A percentile compares a stretch with the other conserved stretches of the same genome.
phyloP scores from a whole-genome alignment of 2,113 vertebrate species.

The Montifringilla adamsi region DNA sequence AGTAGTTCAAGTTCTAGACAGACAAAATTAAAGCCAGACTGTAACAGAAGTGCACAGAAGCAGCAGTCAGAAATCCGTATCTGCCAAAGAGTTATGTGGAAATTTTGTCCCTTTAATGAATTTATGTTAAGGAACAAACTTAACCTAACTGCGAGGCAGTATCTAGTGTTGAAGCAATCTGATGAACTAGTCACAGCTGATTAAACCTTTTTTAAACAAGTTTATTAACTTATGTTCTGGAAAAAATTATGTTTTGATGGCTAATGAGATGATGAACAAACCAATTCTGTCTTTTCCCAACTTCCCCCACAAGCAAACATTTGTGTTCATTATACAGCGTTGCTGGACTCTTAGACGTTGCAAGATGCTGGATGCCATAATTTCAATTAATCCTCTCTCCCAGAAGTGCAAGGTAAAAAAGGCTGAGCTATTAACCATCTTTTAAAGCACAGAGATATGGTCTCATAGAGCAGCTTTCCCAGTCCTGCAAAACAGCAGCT shows the following conservation, averaged over 20 bases:
- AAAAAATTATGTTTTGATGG: neutral
- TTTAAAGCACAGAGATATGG: neutral
- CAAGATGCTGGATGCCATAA: neutral
- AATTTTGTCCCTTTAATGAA: constrained; percentile 10
- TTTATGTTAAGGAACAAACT: neutral
- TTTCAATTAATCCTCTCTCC: neutral
- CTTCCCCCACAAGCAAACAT: neutral
- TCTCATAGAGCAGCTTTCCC: neutral
- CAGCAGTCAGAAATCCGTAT: neutral
- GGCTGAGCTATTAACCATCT: neutral
- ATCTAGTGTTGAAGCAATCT: neutral
- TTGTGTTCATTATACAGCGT: neutral
- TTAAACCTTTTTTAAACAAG: neutral
- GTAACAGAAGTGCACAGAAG: neutral
- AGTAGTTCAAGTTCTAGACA: neutral
- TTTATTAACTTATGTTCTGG: neutral
- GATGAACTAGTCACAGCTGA: neutral
- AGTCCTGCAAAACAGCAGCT: neutral
- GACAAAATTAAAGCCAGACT: constrained; percentile 26
- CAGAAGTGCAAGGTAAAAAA: neutral
- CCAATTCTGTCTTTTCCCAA: neutral
- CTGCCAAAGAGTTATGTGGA: neutral
- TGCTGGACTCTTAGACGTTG: neutral
- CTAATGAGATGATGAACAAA: neutral
- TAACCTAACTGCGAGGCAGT: neutral